A percentile compares a stretch with the other conserved stretches of the same genome.
These are phyloP conservation scores for Podocnemis expansa DNA, from an alignment of 2,113 vertebrate species.

Conservation along the genomic window DNA sequence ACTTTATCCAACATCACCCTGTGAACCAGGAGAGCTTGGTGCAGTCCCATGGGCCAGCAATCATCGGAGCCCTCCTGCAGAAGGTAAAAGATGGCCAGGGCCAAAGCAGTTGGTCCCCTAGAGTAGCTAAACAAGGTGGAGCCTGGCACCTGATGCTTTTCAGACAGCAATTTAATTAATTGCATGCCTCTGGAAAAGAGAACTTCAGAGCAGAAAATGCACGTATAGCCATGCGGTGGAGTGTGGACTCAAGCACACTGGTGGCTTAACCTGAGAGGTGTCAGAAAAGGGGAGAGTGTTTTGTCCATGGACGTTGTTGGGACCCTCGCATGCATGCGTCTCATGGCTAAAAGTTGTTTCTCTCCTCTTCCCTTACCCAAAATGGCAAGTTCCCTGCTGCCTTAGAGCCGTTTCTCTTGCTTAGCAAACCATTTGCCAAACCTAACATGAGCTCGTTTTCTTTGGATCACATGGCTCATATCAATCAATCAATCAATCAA, in stretches of 20 bases:
- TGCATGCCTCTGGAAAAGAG: background rate
- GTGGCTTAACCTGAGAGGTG: background rate
- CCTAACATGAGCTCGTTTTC: background rate
- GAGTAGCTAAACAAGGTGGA: background rate
- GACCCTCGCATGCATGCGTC: background rate
- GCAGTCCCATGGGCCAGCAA: constrained; percentile 90
- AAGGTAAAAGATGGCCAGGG: constrained; percentile 79
- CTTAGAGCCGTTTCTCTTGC: background rate
- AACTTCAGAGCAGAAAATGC: background rate
- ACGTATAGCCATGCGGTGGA: background rate
- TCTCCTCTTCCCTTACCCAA: background rate
- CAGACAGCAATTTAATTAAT: background rate
- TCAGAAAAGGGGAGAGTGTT: background rate
- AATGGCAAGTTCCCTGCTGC: background rate
- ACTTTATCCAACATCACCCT: constrained; percentile 86
- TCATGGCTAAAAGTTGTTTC: too few species aligned
- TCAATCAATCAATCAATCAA: too few species aligned
- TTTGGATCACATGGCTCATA: background rate
- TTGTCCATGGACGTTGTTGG: background rate
- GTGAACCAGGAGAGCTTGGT: constrained; percentile 95
- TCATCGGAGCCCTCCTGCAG: constrained; percentile 90
- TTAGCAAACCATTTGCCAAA: background rate
- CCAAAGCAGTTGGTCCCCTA: rapidly evolving
- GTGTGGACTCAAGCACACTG: background rate
- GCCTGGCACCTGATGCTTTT: background rate